Percentiles rank a stretch among this genome's conserved stretches.
phyloP scores from a whole-genome alignment of 2,888 invertebrate genomes.

The Archips xylosteana region DNA sequence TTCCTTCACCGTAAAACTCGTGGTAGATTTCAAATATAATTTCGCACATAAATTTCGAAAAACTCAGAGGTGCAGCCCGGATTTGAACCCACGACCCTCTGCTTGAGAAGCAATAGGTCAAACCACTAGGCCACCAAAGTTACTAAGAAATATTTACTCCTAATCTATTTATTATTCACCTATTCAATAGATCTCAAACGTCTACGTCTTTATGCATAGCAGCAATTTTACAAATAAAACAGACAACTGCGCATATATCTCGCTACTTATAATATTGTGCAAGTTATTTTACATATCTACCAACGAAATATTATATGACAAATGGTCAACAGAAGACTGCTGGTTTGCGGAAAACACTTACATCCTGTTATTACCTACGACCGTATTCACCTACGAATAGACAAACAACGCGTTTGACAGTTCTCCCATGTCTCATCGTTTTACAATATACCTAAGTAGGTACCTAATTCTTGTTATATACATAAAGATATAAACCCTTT shows the following conservation, averaged over 20 bases:
- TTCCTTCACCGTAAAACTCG: too few relatives aligned
- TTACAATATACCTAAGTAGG: background rate
- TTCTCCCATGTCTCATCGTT: background rate
- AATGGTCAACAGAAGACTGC: background rate
- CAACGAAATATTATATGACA: background rate
- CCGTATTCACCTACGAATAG: conserved; percentile 2
- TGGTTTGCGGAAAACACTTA: conserved; percentile 17
- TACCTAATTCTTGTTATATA: background rate
- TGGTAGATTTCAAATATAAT: too few relatives aligned
- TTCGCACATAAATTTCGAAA: too few relatives aligned
- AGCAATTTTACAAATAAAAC: background rate
- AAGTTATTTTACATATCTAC: background rate
- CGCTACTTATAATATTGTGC: background rate
- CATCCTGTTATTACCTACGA: conserved; percentile 38
- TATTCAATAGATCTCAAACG: too few relatives aligned
- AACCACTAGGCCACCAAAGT: too few relatives aligned
- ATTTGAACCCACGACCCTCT: too few relatives aligned
- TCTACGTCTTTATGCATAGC: too few relatives aligned
- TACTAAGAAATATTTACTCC: too few relatives aligned
- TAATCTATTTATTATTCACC: too few relatives aligned
- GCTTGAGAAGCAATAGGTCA: too few relatives aligned
- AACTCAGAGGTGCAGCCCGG: too few relatives aligned
- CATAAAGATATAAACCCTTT: background rate
- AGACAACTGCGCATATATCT: background rate
- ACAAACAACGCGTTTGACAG: conserved; percentile 15